Evolutionary conservation across 2,797 vertebrate genomes (phyloP).

Genomic region (Astyanax mexicanus): DNA sequence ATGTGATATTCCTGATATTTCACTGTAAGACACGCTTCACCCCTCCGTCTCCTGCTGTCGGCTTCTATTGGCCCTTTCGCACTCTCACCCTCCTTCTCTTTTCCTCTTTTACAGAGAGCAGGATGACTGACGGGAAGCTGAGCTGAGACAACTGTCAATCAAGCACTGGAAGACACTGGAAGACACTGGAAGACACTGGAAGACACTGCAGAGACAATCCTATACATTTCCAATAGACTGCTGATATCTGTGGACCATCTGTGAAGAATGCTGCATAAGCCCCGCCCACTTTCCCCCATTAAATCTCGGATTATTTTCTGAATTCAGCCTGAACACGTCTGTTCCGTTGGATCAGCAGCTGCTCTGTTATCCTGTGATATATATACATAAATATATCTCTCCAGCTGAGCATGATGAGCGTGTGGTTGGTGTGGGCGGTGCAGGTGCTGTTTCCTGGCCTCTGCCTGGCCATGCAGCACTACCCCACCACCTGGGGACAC

Average conservation of each 20-base stretch:
- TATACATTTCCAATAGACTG: not conserved
- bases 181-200: too few species aligned
- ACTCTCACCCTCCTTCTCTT: constrained; percentile 63
- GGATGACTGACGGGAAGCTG: constrained; percentile 87
- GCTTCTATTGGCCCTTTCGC: constrained; percentile 66
- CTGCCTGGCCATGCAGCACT: constrained; percentile 89
- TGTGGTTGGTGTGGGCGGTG: constrained; percentile 88
- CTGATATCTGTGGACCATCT: not conserved
- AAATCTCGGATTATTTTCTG: constrained; percentile 62
- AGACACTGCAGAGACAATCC: too few species aligned
- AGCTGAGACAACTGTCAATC: constrained; percentile 80
- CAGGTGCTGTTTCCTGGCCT: constrained; percentile 88
- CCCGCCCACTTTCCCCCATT: constrained; percentile 69
- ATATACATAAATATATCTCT: too few species aligned
- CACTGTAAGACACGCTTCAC: not conserved
- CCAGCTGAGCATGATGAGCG: constrained; percentile 84
- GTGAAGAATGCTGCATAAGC: constrained; percentile 78
- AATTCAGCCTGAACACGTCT: constrained; percentile 11
- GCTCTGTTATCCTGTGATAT: constrained; percentile 44
- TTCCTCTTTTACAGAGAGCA: constrained; percentile 78
- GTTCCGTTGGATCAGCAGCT: too few species aligned
- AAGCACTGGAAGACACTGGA: constrained; percentile 69
- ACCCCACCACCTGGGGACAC: constrained; percentile 94
- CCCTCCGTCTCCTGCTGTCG: constrained; percentile 57
- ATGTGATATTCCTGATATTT: constrained; percentile 63